Percentiles rank a stretch among this genome's conserved stretches.
Conservation (phyloP, 2,797 vertebrate genomes). For the Lepilemur ruficaudatus region DNA sequence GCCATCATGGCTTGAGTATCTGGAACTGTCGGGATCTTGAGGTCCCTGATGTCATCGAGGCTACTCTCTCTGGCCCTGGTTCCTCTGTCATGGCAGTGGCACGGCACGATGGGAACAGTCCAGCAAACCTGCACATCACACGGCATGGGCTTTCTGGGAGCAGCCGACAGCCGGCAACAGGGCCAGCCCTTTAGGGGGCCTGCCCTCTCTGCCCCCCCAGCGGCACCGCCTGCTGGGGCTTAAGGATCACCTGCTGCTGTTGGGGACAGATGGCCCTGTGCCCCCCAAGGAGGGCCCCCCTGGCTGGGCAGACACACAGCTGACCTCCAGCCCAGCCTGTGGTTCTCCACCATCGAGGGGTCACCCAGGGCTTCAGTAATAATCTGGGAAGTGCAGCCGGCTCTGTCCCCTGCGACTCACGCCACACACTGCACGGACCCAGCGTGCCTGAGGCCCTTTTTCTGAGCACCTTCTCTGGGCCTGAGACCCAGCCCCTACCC, state of each 20-base stretch:
- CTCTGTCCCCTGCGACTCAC: background rate
- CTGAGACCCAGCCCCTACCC: background rate
- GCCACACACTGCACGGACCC: too few species aligned
- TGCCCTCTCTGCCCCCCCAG: background rate
- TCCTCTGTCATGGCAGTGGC: background rate
- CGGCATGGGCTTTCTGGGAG: rapidly evolving
- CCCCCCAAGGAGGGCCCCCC: background rate
- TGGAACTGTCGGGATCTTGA: background rate
- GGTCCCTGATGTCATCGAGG: rapidly evolving
- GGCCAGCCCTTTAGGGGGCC: background rate
- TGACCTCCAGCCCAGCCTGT: background rate
- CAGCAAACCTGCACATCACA: background rate
- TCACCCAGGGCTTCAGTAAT: background rate
- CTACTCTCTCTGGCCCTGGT: background rate
- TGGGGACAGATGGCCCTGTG: background rate
- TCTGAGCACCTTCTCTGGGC: background rate
- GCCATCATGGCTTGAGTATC: background rate
- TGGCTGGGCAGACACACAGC: rapidly evolving
- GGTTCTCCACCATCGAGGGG: rapidly evolving
- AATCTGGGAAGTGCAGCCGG: background rate
- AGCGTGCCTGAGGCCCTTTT: background rate
- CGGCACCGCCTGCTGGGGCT: background rate
- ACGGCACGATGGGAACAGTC: background rate
- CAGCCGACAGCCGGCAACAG: rapidly evolving
- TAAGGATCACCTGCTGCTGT: background rate